Evolutionary conservation across 2,113 vertebrate genomes (phyloP).

Genomic region (Tragelaphus buxtoni): DNA sequence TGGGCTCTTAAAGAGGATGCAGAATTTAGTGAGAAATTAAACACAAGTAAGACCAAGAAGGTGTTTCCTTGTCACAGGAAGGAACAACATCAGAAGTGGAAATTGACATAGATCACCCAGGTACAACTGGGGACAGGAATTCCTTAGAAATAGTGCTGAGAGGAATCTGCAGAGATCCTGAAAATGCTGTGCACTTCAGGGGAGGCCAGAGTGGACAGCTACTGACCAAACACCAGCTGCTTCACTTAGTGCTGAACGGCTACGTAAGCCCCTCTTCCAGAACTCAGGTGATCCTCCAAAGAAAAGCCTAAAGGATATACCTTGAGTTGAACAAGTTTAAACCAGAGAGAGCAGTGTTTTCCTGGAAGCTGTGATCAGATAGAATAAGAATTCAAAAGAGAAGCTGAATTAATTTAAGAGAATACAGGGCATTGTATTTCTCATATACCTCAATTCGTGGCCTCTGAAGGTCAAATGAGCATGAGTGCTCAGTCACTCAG

Average conservation of each 20-base stretch:
- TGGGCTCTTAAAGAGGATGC: not conserved
- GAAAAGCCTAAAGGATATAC: not conserved
- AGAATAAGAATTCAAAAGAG: not conserved
- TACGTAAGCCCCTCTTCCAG: not conserved
- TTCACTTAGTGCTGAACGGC: not conserved
- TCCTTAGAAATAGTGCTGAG: not conserved
- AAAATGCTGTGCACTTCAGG: not conserved
- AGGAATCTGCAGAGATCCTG: not conserved
- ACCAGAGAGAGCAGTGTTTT: not conserved
- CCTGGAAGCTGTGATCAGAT: not conserved
- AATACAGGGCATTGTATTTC: not conserved
- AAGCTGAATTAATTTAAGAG: not conserved
- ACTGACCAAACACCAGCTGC: not conserved
- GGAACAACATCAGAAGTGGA: not conserved
- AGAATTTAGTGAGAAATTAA: not conserved
- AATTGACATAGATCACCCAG: not conserved
- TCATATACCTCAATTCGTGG: not conserved
- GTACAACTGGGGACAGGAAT: not conserved
- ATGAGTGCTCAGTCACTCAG: not conserved
- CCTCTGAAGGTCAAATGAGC: not conserved
- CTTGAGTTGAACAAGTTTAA: not conserved
- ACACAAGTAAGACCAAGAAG: not conserved
- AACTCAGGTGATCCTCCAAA: not conserved
- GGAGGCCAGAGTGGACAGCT: not conserved
- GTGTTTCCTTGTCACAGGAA: not conserved